A percentile compares a stretch with the other conserved stretches of the same genome.
Conservation (phyloP, 2,797 vertebrate genomes). For the Thalassophryne amazonica region DNA sequence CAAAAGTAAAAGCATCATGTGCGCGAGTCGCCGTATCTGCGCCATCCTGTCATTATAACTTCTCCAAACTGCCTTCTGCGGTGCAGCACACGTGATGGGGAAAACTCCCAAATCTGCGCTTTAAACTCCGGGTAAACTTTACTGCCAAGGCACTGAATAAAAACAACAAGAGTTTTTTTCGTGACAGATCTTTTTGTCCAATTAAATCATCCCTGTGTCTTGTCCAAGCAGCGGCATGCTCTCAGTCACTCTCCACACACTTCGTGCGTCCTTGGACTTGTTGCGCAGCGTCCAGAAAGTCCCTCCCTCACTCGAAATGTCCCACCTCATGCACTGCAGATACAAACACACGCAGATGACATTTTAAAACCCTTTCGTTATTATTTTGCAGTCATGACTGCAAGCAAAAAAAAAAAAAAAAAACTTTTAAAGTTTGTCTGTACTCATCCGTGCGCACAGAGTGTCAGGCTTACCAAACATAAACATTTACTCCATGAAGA, state of each 20-base stretch:
- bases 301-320: conserved; percentile 62
- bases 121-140: conserved; percentile 30
- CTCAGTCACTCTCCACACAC: conserved; percentile 32
- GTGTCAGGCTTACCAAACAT: conserved; percentile 8
- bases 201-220: background rate
- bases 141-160: background rate
- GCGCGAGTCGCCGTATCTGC: background rate
- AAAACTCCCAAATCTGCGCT: conserved; percentile 26
- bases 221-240: background rate
- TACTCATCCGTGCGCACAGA: too few relatives aligned
- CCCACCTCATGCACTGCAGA: too few relatives aligned
- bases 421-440: too few relatives aligned
- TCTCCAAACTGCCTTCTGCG: background rate
- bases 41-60: background rate
- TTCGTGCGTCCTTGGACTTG: conserved; percentile 43
- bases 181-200: background rate
- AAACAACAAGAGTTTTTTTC: too few relatives aligned
- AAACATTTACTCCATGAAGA: conserved; percentile 39
- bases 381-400: too few relatives aligned
- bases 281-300: conserved; percentile 56
- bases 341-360: too few relatives aligned
- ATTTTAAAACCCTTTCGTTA: too few relatives aligned
- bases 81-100: background rate
- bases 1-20: background rate
- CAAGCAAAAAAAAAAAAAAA: too few relatives aligned